Evolutionary conservation across 2,113 vertebrate species (phyloP), one percentile per base, ranked within the genome.

Genomic region (Bothrops jararaca): DNA sequence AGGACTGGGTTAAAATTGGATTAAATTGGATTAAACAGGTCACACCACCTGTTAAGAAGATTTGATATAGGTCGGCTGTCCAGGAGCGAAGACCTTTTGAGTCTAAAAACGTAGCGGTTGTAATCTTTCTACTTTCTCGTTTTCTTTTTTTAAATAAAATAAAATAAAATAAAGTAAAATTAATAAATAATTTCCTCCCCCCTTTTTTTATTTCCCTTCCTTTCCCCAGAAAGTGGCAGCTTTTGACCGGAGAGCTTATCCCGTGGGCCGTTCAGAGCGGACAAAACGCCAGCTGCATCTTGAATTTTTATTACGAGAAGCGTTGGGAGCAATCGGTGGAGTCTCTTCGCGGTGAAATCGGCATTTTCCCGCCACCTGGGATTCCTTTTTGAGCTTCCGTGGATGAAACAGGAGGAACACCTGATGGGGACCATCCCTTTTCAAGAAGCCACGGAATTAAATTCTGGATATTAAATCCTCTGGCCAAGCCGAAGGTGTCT

Each of bases 271-370:
- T 99, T 58, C 96, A 93, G 90, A 99, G 96, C 0, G 99, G 98
- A 15, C 94, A 53, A 45, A 97, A 90, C 0, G 97, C 98, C 26
- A 98, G 96, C 1, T 99, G 98, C 52, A 74, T 99, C 93, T 97
- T 99, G 92, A 99, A 97, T 2, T 0, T 99, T 80, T 99, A 98
- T 97, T 99, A 99, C 0, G 99, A 99, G 96, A 97, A 93, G 24
- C 98, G 99, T 88, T 99, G 99, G 99, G 99, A 98, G 69, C 99
- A 99, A 97, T 97, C 95, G 2, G 95, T 99, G 34, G 94, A 96
- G 10, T 98, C 98, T 9, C 97, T 99, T 58, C 95, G 98, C 91
- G 96, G 97, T 29, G 98, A 99, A 96, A 98, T 99, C 0, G 98
- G 98, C 94, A 99, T 99, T 89, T 96, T 98, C 11, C 97, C 97